phyloP scores from a whole-genome alignment of 2,888 invertebrate species.

The Tridacna crocea region DNA sequence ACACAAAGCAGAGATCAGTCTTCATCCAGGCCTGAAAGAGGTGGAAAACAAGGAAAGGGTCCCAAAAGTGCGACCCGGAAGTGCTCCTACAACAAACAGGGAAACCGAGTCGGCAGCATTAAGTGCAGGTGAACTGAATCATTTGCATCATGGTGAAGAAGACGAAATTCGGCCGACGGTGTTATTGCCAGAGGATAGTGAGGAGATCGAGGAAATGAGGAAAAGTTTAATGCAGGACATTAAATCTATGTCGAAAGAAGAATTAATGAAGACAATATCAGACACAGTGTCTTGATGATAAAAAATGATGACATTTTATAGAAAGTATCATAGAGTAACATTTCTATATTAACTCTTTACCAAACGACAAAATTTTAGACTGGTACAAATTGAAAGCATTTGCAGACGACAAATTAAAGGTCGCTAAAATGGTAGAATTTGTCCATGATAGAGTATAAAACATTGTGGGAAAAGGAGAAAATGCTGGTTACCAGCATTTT shows the following conservation, averaged over 20 bases:
- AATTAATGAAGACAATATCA: constrained; percentile 47
- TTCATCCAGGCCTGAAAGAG: constrained; percentile 67
- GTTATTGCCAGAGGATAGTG: constrained; percentile 65
- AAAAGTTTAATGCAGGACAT: constrained; percentile 66
- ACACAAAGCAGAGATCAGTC: constrained; percentile 77
- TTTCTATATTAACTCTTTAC: background rate
- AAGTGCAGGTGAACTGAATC: constrained; percentile 75
- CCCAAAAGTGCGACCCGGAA: constrained; percentile 75
- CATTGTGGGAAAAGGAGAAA: too few relatives aligned
- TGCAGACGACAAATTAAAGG: too few relatives aligned
- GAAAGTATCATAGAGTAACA: background rate
- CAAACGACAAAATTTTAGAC: too few relatives aligned
- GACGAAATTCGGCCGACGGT: constrained; percentile 64
- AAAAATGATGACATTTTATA: too few relatives aligned
- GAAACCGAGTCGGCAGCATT: constrained; percentile 72
- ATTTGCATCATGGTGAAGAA: constrained; percentile 51
- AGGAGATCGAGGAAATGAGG: constrained; percentile 68
- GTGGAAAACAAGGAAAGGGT: constrained; percentile 56
- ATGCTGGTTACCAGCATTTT: too few relatives aligned
- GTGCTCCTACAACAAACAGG: constrained; percentile 77
- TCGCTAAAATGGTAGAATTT: too few relatives aligned
- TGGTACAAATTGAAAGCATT: background rate
- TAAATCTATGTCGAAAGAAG: constrained; percentile 63
- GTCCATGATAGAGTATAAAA: background rate
- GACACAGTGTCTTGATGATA: constrained; percentile 53